Evolutionary conservation across 2,888 invertebrate genomes (phyloP), one percentile per base, ranked within the genome.

Genomic region (Ectobius pallidus): DNA sequence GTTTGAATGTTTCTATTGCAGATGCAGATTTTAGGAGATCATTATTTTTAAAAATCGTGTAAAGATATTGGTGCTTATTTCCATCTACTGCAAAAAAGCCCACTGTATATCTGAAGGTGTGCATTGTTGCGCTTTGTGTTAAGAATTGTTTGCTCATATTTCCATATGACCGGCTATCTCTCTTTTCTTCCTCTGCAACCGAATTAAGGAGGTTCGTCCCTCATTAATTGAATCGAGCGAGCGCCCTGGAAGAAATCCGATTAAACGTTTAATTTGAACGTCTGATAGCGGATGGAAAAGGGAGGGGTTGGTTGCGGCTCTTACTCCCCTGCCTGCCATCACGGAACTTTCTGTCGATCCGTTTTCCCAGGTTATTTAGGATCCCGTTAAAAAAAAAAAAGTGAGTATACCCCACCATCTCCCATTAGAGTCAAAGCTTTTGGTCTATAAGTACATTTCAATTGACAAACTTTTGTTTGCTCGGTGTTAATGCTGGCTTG

Each of bases 251-350:
- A 74, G 71, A 74, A 72, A 74, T 74, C 74, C 71, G 74, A 74
- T 74, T 74, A 71, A 72, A 71, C 74, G 74, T 74, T 74, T 74
- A 74, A 74, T 74, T 74, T 74, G 71, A 65, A 74, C 74, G 74
- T 72, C 71, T 71, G 71, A 52, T 71, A 52, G 69, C 55, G 58
- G 55, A 30, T 46, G 25, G 46, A 25, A 16, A 22, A 25, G 27
- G 61, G 32, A 32, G 61, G 61, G 11, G 61, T 14, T 61, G 16
- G 62, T 39, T 32, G 44, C 27, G 65, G 27, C 27, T 30, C 27
- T 25, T 20, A 20, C 25, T 44, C 34, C 25, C 34, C 27, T n/a
- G n/a, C 65, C 18, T 18, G 3, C 22, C 39, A 42, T 11, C 25
- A 44, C 9, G 25, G 16, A 44, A 65, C 65, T 42, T 27, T 39